phyloP scores from a whole-genome alignment of 2,888 invertebrate species.

The Schizotus pectinicornis region DNA sequence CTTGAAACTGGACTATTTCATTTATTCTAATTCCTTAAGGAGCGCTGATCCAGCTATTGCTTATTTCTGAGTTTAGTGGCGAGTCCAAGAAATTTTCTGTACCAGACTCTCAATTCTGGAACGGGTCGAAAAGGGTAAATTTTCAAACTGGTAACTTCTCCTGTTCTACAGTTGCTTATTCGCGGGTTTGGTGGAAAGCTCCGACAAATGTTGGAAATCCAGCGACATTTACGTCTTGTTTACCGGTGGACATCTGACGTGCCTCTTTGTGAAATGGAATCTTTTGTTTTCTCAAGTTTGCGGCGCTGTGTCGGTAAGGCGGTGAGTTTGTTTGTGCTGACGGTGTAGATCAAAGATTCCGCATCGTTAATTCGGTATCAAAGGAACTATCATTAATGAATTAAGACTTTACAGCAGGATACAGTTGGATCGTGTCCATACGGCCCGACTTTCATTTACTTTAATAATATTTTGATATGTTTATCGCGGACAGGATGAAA shows the following conservation, averaged over 20 bases:
- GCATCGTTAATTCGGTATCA: slow-evolving; percentile 58
- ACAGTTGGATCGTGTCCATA: slow-evolving; percentile 57
- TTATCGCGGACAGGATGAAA: slow-evolving; percentile 38
- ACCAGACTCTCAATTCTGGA: too few species aligned
- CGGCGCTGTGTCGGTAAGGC: slow-evolving; percentile 48
- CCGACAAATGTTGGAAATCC: not conserved
- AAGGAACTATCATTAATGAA: slow-evolving; percentile 59
- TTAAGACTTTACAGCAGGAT: slow-evolving; percentile 57
- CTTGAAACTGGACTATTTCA: too few species aligned
- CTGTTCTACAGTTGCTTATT: too few species aligned
- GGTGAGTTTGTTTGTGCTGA: slow-evolving; percentile 53
- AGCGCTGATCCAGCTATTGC: too few species aligned
- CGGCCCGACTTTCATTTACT: slow-evolving; percentile 48
- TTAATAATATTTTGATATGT: slow-evolving; percentile 57
- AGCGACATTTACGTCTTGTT: slow-evolving; percentile 27
- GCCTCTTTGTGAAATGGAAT: slow-evolving; percentile 50
- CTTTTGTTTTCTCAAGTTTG: slow-evolving; percentile 56
- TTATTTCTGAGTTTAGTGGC: too few species aligned
- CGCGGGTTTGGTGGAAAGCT: too few species aligned
- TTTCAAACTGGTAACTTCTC: too few species aligned
- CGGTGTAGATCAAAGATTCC: slow-evolving; percentile 56
- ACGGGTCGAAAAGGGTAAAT: too few species aligned
- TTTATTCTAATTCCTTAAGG: too few species aligned
- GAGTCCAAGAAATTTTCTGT: too few species aligned
- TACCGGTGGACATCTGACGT: slow-evolving; percentile 21